Percentiles rank a stretch among this genome's conserved stretches.
Evolutionary conservation across 2,888 invertebrate species (phyloP).

Genomic region (Electrophaes corylata): DNA sequence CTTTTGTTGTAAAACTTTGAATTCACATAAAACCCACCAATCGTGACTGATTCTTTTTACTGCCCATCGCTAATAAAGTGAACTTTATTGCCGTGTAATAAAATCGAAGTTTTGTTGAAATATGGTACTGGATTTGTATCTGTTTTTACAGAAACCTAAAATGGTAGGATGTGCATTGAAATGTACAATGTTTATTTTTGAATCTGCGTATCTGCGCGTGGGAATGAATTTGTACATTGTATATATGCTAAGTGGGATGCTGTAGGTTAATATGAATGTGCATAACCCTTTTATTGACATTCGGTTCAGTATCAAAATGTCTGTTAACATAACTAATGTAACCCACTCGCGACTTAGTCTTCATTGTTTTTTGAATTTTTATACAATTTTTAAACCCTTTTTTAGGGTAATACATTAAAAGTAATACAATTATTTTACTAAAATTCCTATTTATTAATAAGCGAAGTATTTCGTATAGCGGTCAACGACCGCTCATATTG

Average conservation of each 20-base stretch:
- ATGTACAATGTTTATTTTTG: constrained; percentile 30
- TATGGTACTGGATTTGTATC: constrained; percentile 12
- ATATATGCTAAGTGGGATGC: not conserved
- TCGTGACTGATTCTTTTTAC: constrained; percentile 28
- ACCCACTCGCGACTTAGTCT: too few species aligned
- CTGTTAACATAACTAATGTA: too few species aligned
- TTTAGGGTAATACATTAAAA: too few species aligned
- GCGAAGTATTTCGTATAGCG: too few species aligned
- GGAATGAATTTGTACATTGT: constrained; percentile 12
- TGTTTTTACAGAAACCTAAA: constrained; percentile 20
- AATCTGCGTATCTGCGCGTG: constrained; percentile 19
- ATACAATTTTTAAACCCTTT: too few species aligned
- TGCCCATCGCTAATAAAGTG: constrained; percentile 19
- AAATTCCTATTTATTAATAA: too few species aligned
- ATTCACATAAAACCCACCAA: constrained; percentile 26
- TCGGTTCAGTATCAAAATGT: too few species aligned
- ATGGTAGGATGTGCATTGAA: constrained; percentile 32
- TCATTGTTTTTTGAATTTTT: too few species aligned
- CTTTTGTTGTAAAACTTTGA: constrained; percentile 34
- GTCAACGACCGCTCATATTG: too few species aligned
- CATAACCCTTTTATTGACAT: too few species aligned
- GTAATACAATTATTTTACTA: too few species aligned
- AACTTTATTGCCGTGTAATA: constrained; percentile 32
- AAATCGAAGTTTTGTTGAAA: constrained; percentile 23
- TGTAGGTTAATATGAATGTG: too few species aligned